Evolutionary conservation across 92 coral and sea anemone genomes (phyloP), one percentile per base, ranked within the genome.

Genomic region (Actinernus sp.): DNA sequence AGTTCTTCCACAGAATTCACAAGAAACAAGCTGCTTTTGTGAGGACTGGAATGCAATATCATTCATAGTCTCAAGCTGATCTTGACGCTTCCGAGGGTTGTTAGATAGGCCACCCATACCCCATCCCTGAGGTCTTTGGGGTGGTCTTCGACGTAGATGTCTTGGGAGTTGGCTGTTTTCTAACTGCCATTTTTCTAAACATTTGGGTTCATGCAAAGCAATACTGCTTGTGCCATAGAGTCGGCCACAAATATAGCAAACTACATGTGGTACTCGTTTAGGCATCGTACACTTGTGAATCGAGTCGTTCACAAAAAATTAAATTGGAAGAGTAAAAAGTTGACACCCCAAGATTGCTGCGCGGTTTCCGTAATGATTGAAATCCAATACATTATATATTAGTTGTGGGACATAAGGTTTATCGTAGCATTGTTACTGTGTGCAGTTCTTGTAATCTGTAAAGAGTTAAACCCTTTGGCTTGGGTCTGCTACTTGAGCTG

Each of bases 181-280:
- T 34, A 84, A 72, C 65, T 84, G 75, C 99, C 99, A 95, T 73
- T 95, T 95, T 65, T 95, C 93, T 54, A 95, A 83, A 62, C 99
- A 95, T 70, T 95, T 92, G 2, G 97, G 99, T 18, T 83, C 87
- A 41, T 95, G 99, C 26, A 95, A 77, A 27, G 84, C 46, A 24
- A 92, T 80, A 13, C 97, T 92, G 13, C 92, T 71, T 10, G 99
- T 95, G 6, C 99, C 99, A 33, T 95, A 95, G 26, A 91, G 79
- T 26, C 99, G 92, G 12, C 99, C 99, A 50, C 99, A 95, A 30
- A 95, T 80, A 31, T 95, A 95, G 50, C 99, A 95, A 5, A 95
- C 93, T 7, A 88, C 91, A 47, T 92, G 97, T 1, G 88, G 73
- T 0, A 94, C 97, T 64, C 68, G 78, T 63, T 79, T 61, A 0